A percentile compares a stretch with the other conserved stretches of the same genome.
These are phyloP conservation scores for Psittacula derbiana DNA, from an alignment of 2,797 vertebrate species.

Conservation along the genomic window DNA sequence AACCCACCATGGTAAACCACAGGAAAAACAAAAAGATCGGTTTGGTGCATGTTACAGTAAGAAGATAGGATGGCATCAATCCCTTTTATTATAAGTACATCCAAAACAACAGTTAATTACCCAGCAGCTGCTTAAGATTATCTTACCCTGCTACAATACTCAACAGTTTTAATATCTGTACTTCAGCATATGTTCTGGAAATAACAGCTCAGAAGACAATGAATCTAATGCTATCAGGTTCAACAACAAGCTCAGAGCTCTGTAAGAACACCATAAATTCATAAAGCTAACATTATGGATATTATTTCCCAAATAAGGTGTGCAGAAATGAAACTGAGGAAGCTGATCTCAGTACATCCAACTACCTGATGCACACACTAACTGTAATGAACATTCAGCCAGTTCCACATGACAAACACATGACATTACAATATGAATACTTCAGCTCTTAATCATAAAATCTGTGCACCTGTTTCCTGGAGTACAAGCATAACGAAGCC, in stretches of 20 bases:
- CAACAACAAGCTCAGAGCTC: background rate
- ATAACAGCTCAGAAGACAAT: background rate
- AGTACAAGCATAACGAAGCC: background rate
- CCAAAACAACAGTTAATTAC: background rate
- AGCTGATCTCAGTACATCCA: background rate
- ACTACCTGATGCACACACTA: background rate
- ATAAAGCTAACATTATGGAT: background rate
- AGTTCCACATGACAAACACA: background rate
- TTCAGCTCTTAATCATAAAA: background rate
- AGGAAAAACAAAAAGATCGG: background rate
- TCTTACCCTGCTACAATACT: background rate
- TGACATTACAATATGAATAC: background rate
- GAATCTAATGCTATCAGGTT: background rate
- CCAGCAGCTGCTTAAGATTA: background rate
- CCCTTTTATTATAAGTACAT: background rate
- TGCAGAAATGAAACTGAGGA: background rate
- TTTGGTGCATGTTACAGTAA: background rate
- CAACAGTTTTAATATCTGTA: background rate
- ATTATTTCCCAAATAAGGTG: background rate
- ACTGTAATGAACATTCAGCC: background rate
- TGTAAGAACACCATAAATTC: background rate
- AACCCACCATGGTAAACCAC: background rate
- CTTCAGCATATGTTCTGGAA: background rate
- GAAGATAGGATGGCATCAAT: background rate
- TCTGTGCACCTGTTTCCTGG: slow-evolving; percentile 44